A percentile compares a stretch with the other conserved stretches of the same genome.
Conservation (phyloP, 2,113 vertebrate genomes). For the Ceuthmochares aereus region DNA sequence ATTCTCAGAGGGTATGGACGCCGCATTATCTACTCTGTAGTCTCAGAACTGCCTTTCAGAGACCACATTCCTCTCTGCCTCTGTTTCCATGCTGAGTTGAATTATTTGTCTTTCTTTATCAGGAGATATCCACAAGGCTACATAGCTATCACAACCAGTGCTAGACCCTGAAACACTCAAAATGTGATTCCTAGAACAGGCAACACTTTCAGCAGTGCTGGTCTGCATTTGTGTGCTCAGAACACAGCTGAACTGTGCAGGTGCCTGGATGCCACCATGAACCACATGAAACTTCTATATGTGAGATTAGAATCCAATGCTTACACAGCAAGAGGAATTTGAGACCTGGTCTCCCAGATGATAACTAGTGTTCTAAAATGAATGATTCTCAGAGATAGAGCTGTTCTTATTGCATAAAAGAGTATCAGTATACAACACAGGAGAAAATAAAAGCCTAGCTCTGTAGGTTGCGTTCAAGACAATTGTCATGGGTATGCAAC, state of each 20-base stretch:
- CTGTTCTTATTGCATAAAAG: background rate
- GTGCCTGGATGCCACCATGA: background rate
- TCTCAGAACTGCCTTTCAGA: background rate
- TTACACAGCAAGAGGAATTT: background rate
- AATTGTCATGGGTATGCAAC: background rate
- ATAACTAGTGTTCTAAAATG: background rate
- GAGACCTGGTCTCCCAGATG: background rate
- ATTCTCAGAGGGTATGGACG: background rate
- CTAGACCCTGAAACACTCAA: background rate
- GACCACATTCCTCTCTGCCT: background rate
- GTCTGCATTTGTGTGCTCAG: background rate
- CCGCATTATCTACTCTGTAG: background rate
- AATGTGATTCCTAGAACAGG: background rate
- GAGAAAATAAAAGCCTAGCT: background rate
- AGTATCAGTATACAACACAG: background rate
- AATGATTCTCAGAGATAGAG: background rate
- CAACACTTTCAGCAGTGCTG: background rate
- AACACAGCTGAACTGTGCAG: background rate
- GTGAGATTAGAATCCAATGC: background rate
- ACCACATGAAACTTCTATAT: fast-evolving
- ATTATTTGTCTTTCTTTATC: background rate
- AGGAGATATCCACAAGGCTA: background rate
- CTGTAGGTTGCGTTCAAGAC: background rate
- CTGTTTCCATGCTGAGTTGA: background rate
- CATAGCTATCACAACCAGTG: background rate